Evolutionary conservation across 1,140 invertebrate species (phyloP), one percentile per base, ranked within the genome.

Genomic region (Anthonomus grandis): DNA sequence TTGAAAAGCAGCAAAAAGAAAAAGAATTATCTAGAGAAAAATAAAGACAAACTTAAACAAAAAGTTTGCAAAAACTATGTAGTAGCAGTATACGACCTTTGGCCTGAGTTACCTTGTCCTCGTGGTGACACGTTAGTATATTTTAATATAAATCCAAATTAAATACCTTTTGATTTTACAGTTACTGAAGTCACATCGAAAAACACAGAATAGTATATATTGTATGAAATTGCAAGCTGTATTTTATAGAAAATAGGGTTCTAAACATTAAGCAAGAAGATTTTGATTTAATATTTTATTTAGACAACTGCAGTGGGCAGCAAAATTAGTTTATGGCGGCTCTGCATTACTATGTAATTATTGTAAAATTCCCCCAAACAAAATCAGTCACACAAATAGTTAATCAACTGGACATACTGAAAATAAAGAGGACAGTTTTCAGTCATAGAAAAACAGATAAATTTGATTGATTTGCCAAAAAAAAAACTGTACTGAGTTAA

Each of bases 191-290:
- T 72, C 4, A 57, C 19, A 21, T 69, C 56, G 9, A 54, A 64
- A 18, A 42, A 31, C 5, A 53, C 41, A 13, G 24, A 42, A n/a
- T 53, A 74, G 49, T 75, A 68, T 60, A 62, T 76, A 19, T 79
- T 76, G 75, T 64, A 73, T 62, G 76, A 75, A 64, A 78, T 77
- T 57, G 70, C 70, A 17, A 64, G 66, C 25, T 52, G 34, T 21
- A 21, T 52, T 46, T 42, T 21, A 34, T 52, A 38, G 21, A 56
- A 47, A 46, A 44, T 18, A 42, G 25, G 3, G 21, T 24, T 22
- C 55, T 23, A 22, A 37, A 37, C 37, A 68, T 59, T n/a, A n/a
- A n/a, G 38, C 52, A 62, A 49, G 57, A 63, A 46, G 34, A 48
- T 24, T 52, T 60, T 12, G 59, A 75, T 49, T n/a, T 58, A 15